These are phyloP conservation scores for Scytalopus superciliaris DNA, from an alignment of 2,113 vertebrate genomes.

Conservation along the genomic window DNA sequence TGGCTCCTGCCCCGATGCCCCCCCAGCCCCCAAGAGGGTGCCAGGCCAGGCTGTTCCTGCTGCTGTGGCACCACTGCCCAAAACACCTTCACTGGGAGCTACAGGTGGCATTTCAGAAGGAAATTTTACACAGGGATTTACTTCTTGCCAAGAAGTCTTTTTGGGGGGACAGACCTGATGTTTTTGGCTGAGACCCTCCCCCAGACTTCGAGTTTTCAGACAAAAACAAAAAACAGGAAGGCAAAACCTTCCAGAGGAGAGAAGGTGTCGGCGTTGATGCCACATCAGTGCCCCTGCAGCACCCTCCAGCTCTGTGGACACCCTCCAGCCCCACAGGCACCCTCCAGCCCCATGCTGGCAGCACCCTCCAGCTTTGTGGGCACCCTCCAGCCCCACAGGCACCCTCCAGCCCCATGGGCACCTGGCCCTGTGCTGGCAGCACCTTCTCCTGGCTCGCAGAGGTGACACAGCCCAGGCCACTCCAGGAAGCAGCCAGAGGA, in stretches of 20 bases:
- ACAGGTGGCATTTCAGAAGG: background rate
- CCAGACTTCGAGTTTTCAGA: background rate
- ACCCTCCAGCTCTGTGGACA: background rate
- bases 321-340: background rate
- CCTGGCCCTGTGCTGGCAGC: background rate
- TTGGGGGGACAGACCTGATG: background rate
- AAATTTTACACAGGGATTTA: background rate
- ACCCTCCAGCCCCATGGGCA: background rate
- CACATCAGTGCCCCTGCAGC: background rate
- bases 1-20: background rate
- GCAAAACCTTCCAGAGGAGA: background rate
- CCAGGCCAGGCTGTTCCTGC: background rate
- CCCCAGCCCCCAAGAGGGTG: background rate
- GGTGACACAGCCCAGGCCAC: background rate
- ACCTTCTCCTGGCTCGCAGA: background rate
- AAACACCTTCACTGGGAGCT: background rate
- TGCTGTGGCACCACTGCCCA: background rate
- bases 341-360: background rate
- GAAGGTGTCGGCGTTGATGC: background rate
- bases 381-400: background rate
- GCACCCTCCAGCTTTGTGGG: background rate
- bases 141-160: background rate
- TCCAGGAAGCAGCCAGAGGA: background rate
- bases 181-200: background rate
- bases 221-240: rapidly evolving